These are phyloP conservation scores for Ptychodera flava DNA, from an alignment of 35 echinoderm and acorn worm genomes.

Conservation along the genomic window DNA sequence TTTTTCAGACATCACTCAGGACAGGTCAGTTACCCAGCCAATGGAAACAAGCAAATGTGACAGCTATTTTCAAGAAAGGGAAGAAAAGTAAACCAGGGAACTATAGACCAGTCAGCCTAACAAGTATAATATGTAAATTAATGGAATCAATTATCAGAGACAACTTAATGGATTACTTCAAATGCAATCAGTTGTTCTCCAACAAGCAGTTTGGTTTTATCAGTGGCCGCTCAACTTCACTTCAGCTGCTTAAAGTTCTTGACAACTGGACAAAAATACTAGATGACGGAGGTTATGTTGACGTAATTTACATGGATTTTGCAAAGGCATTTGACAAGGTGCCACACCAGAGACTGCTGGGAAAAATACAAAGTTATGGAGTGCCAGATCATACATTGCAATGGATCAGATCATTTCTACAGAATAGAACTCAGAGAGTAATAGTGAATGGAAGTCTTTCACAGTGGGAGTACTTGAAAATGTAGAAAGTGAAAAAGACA, in stretches of 20 bases:
- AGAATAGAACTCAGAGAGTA: not conserved
- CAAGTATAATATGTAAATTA: constrained; percentile 4
- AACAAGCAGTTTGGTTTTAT: not conserved
- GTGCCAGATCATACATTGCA: not conserved
- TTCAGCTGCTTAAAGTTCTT: not conserved
- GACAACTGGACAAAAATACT: constrained; percentile 4
- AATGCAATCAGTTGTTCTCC: not conserved
- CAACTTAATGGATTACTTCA: not conserved
- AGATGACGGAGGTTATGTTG: not conserved
- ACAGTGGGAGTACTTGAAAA: not conserved
- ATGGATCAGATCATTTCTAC: not conserved
- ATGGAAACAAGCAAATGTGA: not conserved
- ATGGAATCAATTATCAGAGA: not conserved
- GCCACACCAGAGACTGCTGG: not conserved
- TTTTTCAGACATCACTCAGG: not conserved
- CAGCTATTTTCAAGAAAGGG: not conserved
- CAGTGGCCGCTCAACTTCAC: not conserved
- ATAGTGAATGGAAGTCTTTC: not conserved
- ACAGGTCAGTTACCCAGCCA: not conserved
- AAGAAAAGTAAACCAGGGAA: not conserved
- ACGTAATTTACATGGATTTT: not conserved
- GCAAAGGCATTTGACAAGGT: not conserved
- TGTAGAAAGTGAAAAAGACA: not conserved
- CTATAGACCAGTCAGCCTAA: constrained; percentile 5
- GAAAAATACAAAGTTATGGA: not conserved